Conservation (phyloP, 2,797 vertebrate genomes). For the Melanotaenia boesemani region DNA sequence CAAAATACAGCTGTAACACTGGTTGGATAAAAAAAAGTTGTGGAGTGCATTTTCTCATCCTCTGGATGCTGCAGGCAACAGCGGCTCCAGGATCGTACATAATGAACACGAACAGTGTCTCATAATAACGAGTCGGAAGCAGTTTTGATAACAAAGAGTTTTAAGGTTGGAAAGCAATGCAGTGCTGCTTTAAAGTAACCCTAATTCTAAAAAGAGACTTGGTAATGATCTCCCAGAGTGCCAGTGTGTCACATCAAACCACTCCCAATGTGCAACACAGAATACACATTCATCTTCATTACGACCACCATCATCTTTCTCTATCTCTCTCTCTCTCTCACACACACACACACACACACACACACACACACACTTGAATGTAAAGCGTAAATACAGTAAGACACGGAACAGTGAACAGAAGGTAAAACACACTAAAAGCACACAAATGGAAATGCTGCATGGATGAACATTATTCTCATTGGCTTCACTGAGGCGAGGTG, state of each 20-base stretch:
- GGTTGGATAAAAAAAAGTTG: too few relatives aligned
- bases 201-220: too few relatives aligned
- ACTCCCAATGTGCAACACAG: neutral
- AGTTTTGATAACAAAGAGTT: too few relatives aligned
- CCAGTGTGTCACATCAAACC: neutral
- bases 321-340: too few relatives aligned
- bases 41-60: too few relatives aligned
- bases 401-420: slow-evolving; percentile 43
- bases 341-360: neutral
- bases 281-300: slow-evolving; percentile 43
- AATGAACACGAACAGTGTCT: too few relatives aligned
- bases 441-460: slow-evolving; percentile 45
- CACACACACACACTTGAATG: neutral
- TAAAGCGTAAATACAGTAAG: slow-evolving; percentile 45
- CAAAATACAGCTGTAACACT: too few relatives aligned
- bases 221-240: neutral
- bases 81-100: too few relatives aligned
- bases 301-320: slow-evolving; percentile 19
- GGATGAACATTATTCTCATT: slow-evolving; percentile 68
- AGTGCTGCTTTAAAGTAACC: too few relatives aligned
- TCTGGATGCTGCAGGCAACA: too few relatives aligned
- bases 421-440: slow-evolving; percentile 40
- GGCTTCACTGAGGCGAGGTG: slow-evolving; percentile 57
- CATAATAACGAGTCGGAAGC: too few relatives aligned
- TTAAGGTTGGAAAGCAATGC: too few relatives aligned